Conservation (phyloP, 1,140 invertebrate genomes). For the Aculops lycopersici region DNA sequence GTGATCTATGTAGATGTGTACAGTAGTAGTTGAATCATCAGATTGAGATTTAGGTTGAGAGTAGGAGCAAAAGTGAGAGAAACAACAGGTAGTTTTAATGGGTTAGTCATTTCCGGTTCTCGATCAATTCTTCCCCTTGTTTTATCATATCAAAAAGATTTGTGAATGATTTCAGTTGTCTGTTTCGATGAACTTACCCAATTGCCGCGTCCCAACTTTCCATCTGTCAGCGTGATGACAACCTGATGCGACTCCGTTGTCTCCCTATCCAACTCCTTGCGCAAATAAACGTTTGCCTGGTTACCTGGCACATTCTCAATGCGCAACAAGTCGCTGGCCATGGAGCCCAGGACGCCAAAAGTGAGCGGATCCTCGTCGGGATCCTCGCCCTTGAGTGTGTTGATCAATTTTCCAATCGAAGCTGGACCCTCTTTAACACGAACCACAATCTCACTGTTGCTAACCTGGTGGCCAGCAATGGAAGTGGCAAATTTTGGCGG, state of each 20-base stretch:
- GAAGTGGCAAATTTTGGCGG: too few relatives aligned
- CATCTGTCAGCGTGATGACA: conserved; percentile 57
- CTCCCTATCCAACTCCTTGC: conserved; percentile 60
- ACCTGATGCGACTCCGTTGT: conserved; percentile 49
- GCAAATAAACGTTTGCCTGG: conserved; percentile 53
- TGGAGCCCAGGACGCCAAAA: conserved; percentile 43
- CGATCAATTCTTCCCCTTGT: too few relatives aligned
- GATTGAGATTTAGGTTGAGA: too few relatives aligned
- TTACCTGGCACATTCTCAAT: conserved; percentile 40
- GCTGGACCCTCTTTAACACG: conserved; percentile 12
- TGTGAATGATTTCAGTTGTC: too few relatives aligned
- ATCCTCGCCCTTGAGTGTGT: conserved; percentile 41
- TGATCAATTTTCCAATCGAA: conserved; percentile 40
- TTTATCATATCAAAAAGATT: too few relatives aligned
- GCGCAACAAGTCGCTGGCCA: conserved; percentile 41
- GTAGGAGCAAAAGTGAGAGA: too few relatives aligned
- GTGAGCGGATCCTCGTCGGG: conserved; percentile 44
- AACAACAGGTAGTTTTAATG: too few relatives aligned
- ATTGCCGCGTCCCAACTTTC: conserved; percentile 46
- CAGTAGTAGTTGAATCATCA: too few relatives aligned
- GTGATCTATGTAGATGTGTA: too few relatives aligned
- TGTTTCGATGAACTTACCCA: conserved; percentile 50
- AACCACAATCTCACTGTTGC: conserved; percentile 12
- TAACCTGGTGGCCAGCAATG: too few relatives aligned
- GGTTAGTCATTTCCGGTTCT: too few relatives aligned